Base-by-base conservation (phyloP, 2,888 invertebrate species). In the Nematopogon swammerdamellus region DNA sequence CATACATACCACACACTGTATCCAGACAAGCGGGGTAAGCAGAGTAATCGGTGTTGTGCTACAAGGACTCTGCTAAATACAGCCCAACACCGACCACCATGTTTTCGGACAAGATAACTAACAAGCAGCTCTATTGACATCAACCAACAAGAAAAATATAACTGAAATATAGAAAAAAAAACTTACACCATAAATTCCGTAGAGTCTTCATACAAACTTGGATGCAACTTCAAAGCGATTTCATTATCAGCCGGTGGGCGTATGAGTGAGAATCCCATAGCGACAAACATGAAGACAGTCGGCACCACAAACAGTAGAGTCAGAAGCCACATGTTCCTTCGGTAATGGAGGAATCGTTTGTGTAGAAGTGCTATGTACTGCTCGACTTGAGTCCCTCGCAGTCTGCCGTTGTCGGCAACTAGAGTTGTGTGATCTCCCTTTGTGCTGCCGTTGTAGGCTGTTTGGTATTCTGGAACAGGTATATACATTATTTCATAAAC, bases 261-360 rank as follows among this genome's bases (percentile, higher is more conserved):
- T 54, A 87, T 80, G 61, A 81, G 76, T 19, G 87, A 83, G 72
- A 87, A 87, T 44, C 79, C 85, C 87, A 88, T 87, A n/a, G 88
- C 86, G 18, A 82, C 66, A 0, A 81, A 68, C 57, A 87, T 85
- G 64, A 88, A 87, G 50, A 87, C 56, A 0, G 83, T 79, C 0
- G 88, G 88, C 51, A 88, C 65, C 5, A 81, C 59, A 10, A 87
- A 59, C 46, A 86, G 75, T 53, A 85, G 81, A 54, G 86, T 71
- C 36, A 86, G 60, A 11, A 87, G 69, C 68, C 79, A 73, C 77
- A 80, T 83, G 61, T 87, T 85, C 46, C 84, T 76, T 2, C 64
- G 63, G 55, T 86, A 84, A 59, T 87, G 87, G 47, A 83, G 62
- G 46, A 77, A 67, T 47, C 86, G 68, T 49, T 84, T 85, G 53